Evolutionary conservation across 2,113 vertebrate species (phyloP), one percentile per base, ranked within the genome.

Genomic region (Ceyx melanurus): DNA sequence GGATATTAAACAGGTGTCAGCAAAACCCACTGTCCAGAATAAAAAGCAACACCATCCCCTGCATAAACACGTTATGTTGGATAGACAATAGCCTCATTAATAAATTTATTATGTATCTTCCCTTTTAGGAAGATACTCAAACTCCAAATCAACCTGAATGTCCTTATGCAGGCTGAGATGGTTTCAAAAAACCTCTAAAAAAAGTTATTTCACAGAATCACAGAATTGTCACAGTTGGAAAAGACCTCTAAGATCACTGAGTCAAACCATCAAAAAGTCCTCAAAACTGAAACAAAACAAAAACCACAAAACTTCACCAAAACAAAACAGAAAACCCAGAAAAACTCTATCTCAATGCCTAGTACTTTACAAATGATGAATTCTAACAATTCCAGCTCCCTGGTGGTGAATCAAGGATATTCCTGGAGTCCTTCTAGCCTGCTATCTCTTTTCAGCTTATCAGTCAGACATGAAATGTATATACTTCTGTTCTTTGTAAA

Each of bases 381-480:
- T 85, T 92, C 72, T 67, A 92, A 89, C 78, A 56, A 74, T 82
- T 94, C 77, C 77, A 91, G 71, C 43, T 83, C 67, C 85, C 86
- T 56, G n/a, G 25, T 65, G 62, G 54, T 85, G 57, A 88, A 92
- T 66, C 85, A 92, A 95, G 90, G 92, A 87, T 89, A 93, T 62
- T 94, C 68, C 40, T 93, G 86, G 79, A 94, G 46, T 37, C 21
- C 42, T 94, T 94, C 72, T 64, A 96, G 67, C 29, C 68, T 73
- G 45, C 48, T 84, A 46, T 70, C 22, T 31, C 93, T 92, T 79
- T 92, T 92, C 92, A 94, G 70, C 68, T 94, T 95, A 80, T 82
- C 93, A 90, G 40, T 93, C 58, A 51, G 25, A 82, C 50, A 81
- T 28, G 8, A 67, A 89, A 95, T n/a, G 42, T 35, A 37, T 23